These are phyloP conservation scores for Drosophila nigromelanica DNA, from an alignment of 1,140 invertebrate genomes.

Conservation along the genomic window DNA sequence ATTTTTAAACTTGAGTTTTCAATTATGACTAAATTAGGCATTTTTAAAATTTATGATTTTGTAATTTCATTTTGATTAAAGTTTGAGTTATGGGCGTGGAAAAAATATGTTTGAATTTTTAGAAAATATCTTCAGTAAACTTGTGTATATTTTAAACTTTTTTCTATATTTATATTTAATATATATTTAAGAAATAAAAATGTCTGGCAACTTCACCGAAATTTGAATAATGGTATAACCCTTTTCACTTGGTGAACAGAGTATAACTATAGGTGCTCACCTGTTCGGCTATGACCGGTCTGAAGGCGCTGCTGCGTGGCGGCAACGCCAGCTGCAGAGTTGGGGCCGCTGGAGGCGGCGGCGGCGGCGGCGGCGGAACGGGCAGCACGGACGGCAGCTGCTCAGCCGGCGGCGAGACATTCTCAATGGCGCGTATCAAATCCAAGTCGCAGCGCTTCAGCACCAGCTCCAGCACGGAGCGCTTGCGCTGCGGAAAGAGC, in stretches of 20 bases:
- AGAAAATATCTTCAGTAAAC: no score
- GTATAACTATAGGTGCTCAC: conserved; percentile 13
- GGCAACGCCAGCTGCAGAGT: conserved; percentile 43
- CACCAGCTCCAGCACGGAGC: conserved; percentile 93
- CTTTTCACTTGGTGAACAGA: not conserved
- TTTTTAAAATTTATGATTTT: no score
- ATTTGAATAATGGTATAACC: no score
- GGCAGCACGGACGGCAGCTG: conserved; percentile 5
- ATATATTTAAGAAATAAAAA: no score
- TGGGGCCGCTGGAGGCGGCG: conserved; percentile 7
- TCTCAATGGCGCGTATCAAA: conserved; percentile 87
- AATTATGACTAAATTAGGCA: no score
- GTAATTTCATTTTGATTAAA: no score
- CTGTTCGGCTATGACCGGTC: conserved; percentile 70
- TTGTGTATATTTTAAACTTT: no score
- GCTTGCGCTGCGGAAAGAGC: conserved; percentile 94
- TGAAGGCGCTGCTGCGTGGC: conserved; percentile 69
- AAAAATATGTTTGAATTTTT: no score
- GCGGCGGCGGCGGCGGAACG: not conserved
- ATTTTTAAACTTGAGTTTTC: no score
- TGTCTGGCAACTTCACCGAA: no score
- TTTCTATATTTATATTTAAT: no score
- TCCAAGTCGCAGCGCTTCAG: conserved; percentile 94
- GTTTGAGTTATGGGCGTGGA: no score
- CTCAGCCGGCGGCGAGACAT: conserved; percentile 60